These are phyloP conservation scores for Crax fasciolata DNA, from an alignment of 2,797 vertebrate genomes.

Conservation along the genomic window DNA sequence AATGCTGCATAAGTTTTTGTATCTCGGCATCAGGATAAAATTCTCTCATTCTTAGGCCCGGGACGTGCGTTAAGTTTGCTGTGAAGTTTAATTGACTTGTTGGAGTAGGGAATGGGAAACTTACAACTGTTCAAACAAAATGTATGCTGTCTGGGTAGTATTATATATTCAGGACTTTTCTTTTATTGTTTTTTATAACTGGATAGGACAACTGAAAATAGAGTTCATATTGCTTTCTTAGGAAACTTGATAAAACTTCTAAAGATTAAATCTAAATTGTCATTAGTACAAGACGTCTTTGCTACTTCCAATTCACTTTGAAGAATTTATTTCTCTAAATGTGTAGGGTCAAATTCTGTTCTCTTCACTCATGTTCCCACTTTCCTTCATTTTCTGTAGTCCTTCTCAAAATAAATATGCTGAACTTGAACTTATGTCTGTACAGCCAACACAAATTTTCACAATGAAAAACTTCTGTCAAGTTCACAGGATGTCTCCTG, in stretches of 20 bases:
- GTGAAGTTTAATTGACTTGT: not conserved
- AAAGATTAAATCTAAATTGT: not conserved
- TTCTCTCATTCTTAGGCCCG: not conserved
- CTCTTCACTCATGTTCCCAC: not conserved
- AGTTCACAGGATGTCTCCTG: not conserved
- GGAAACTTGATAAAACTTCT: not conserved
- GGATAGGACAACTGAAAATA: not conserved
- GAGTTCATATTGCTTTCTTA: not conserved
- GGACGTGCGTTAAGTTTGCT: not conserved
- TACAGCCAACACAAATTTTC: constrained; percentile 47
- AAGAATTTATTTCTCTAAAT: not conserved
- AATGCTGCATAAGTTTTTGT: not conserved
- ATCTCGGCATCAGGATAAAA: not conserved
- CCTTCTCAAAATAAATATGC: constrained; percentile 45
- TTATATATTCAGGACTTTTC: not conserved
- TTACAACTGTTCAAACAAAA: not conserved
- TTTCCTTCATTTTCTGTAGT: constrained; percentile 46
- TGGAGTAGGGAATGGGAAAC: not conserved
- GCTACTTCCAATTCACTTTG: not conserved
- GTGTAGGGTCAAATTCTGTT: not conserved
- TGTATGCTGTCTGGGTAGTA: not conserved
- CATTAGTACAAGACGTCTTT: not conserved
- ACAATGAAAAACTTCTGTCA: constrained; percentile 30
- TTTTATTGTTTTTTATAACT: not conserved
- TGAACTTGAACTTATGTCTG: not conserved